Evolutionary conservation across 53 echinoderm and acorn worm genomes (phyloP).

Genomic region (Apostichopus leukothele): DNA sequence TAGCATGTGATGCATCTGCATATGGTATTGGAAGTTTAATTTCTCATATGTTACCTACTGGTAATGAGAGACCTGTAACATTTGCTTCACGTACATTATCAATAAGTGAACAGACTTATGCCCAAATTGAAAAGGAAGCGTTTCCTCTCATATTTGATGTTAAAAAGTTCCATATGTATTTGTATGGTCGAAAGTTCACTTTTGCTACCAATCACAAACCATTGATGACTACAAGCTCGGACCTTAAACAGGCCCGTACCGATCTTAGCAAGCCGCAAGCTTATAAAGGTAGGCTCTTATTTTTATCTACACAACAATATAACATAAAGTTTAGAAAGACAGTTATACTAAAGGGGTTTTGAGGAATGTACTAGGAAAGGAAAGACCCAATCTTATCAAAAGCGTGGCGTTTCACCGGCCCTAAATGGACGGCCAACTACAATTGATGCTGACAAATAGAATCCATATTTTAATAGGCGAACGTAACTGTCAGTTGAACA

Average conservation of each 20-base stretch:
- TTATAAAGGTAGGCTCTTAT: conserved; percentile 58
- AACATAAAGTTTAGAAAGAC: conserved; percentile 45
- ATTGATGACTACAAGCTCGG: conserved; percentile 37
- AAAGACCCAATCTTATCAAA: conserved; percentile 53
- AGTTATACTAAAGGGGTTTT: conserved; percentile 49
- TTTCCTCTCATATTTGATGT: conserved; percentile 56
- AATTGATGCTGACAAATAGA: conserved; percentile 27
- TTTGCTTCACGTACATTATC: conserved; percentile 60
- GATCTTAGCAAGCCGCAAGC: conserved; percentile 43
- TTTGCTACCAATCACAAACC: conserved; percentile 55
- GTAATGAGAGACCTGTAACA: conserved; percentile 55
- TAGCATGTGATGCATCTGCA: background rate
- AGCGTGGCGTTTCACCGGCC: conserved; percentile 29
- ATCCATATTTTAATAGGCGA: conserved; percentile 1
- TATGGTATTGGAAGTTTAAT: conserved; percentile 56
- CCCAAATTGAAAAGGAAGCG: conserved; percentile 65
- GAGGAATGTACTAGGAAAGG: conserved; percentile 19
- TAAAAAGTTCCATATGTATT: conserved; percentile 60
- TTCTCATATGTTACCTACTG: conserved; percentile 58
- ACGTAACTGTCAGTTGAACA: conserved; percentile 47
- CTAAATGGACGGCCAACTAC: conserved; percentile 51
- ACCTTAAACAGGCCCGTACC: conserved; percentile 50
- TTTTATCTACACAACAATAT: conserved; percentile 43
- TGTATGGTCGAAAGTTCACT: conserved; percentile 58
- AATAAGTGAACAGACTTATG: conserved; percentile 57